Base-by-base conservation (phyloP, 2,888 invertebrate genomes). In the Coelinius sp. region DNA sequence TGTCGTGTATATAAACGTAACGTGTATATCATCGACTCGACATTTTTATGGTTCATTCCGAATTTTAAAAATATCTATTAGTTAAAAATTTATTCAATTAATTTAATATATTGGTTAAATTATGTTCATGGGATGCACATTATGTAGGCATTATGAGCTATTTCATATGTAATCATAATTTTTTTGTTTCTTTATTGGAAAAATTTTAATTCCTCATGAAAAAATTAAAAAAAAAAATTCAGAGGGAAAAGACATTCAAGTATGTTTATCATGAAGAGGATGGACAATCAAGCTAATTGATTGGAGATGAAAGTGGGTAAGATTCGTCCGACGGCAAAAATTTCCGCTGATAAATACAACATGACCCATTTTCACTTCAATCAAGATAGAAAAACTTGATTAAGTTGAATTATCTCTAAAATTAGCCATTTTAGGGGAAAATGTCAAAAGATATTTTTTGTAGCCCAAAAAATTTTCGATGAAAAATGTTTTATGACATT, bases 1-100 rank as follows among this genome's bases (percentile, higher is more conserved):
- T 25, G 22, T 10, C 24, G 53, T 6, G 24, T 53, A 25, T 14
- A n/a, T 53, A n/a, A 53, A 53, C 25, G 53, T 53, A 22, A 53
- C 25, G 53, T 53, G 53, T 53, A 53, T 53, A 53, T 53, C 53
- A 53, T 53, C 25, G 27, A n/a, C 53, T 25, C 24, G 22, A 52
- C 12, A 24, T 53, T 53, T 53, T 53, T 53, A 53, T 22, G 25
- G 17, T 12, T 8, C 24, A 52, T 24, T 20, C 52, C 22, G 27
- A 25, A 53, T 53, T 53, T 25, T 25, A 25, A 53, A 24, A 25
- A 53, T 53, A 53, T 53, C 25, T 14, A 27, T 25, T 24, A 41
- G n/a, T 41, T 12, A 41, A 41, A 41, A 41, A 41, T 41, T 41
- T 41, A n/a, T 41, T 41, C n/a, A 41, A 41, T 41, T 41, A 41